These are phyloP conservation scores for Recurvirostra avosetta DNA, from an alignment of 2,113 vertebrate genomes.

Conservation along the genomic window DNA sequence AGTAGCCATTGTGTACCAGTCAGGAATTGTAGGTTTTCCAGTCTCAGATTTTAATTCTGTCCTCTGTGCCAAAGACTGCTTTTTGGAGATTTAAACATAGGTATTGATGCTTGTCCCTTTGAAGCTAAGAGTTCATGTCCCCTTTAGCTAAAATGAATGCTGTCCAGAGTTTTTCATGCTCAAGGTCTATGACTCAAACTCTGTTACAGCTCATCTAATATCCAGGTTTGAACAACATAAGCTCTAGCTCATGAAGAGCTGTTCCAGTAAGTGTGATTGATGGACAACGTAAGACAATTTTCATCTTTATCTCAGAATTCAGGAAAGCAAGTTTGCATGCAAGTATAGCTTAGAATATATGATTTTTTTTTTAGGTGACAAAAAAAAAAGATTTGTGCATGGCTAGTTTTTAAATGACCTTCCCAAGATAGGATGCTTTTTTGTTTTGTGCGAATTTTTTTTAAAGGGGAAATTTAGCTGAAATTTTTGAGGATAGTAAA, in stretches of 20 bases:
- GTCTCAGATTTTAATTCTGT: not conserved
- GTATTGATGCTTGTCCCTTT: not conserved
- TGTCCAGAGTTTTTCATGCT: not conserved
- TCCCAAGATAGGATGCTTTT: not conserved
- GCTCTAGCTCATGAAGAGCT: not conserved
- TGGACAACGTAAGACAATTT: not conserved
- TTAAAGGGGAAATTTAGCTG: not conserved
- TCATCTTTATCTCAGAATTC: not conserved
- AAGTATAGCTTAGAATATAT: not conserved
- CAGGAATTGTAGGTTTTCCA: not conserved
- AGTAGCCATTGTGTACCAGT: not conserved
- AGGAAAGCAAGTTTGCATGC: not conserved
- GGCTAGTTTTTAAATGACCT: not conserved
- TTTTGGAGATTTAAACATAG: not conserved
- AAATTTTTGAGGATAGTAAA: not conserved
- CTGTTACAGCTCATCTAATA: not conserved
- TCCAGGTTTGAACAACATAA: not conserved
- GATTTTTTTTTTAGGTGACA: not conserved
- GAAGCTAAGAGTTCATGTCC: not conserved
- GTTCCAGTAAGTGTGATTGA: not conserved
- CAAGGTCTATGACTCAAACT: not conserved
- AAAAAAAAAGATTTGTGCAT: not conserved
- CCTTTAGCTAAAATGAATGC: not conserved
- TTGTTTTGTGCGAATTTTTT: not conserved
- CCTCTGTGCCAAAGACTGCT: not conserved